Evolutionary conservation across 2,113 vertebrate species (phyloP).

Genomic region (Callipepla squamata): DNA sequence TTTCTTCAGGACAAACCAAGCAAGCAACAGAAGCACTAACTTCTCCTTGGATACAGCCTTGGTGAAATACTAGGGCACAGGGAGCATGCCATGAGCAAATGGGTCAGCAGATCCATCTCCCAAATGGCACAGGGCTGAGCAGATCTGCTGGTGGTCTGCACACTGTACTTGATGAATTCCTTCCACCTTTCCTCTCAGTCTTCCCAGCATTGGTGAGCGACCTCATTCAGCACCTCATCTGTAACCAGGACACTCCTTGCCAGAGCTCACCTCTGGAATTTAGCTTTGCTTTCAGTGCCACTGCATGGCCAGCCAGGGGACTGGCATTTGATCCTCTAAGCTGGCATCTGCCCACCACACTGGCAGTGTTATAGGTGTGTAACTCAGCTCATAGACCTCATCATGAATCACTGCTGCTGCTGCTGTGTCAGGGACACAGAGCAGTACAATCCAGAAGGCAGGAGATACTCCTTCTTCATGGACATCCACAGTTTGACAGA

Average conservation of each 20-base stretch:
- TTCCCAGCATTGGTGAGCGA: not conserved
- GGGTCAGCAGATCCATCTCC: not conserved
- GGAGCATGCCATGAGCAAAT: not conserved
- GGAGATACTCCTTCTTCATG: not conserved
- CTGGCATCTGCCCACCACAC: rapidly evolving
- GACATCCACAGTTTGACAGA: not conserved
- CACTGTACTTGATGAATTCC: not conserved
- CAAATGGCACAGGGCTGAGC: not conserved
- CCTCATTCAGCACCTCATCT: not conserved
- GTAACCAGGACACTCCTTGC: not conserved
- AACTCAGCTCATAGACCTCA: not conserved
- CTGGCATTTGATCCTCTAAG: not conserved
- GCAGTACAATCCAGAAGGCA: rapidly evolving
- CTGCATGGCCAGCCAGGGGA: constrained; percentile 34
- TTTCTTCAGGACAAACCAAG: not conserved
- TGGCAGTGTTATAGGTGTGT: not conserved
- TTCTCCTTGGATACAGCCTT: not conserved
- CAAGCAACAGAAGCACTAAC: not conserved
- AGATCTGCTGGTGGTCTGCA: not conserved
- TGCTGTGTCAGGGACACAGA: not conserved
- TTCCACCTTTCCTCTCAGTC: not conserved
- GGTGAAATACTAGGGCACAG: rapidly evolving
- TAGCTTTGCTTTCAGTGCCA: constrained; percentile 58
- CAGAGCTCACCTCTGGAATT: not conserved
- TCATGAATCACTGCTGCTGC: not conserved